Evolutionary conservation across 2,113 vertebrate genomes (phyloP).

Genomic region (Onychostruthus taczanowskii): DNA sequence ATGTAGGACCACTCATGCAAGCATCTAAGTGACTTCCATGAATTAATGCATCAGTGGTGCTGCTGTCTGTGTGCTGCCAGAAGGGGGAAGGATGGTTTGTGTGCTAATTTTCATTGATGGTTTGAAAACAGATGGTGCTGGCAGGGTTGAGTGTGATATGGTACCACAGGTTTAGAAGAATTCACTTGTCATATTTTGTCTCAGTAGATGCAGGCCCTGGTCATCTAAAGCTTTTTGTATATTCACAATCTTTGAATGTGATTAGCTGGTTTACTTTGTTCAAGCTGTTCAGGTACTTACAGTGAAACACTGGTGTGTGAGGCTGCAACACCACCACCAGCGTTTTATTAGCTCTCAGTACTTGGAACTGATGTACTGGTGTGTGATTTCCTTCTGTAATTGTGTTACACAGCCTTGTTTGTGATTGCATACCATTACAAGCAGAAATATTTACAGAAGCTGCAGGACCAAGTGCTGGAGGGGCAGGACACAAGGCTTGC

Average conservation of each 20-base stretch:
- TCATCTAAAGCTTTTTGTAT: neutral
- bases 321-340: neutral
- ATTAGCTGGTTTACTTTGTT: neutral
- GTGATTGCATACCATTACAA: neutral
- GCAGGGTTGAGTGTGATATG: neutral
- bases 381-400: neutral
- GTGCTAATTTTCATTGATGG: neutral
- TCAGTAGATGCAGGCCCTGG: neutral
- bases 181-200: neutral
- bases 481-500: accelerated
- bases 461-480: neutral
- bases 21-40: neutral
- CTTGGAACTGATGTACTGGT: neutral
- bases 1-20: accelerated
- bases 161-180: neutral
- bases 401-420: neutral
- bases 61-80: neutral
- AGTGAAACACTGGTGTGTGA: neutral
- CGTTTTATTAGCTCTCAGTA: neutral
- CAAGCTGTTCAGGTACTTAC: neutral
- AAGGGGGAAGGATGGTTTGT: neutral
- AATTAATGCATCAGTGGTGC: neutral
- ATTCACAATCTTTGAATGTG: neutral
- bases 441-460: neutral
- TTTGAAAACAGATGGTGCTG: neutral